These are phyloP conservation scores for Octomys mimax DNA, from an alignment of 2,797 vertebrate genomes.

Conservation along the genomic window DNA sequence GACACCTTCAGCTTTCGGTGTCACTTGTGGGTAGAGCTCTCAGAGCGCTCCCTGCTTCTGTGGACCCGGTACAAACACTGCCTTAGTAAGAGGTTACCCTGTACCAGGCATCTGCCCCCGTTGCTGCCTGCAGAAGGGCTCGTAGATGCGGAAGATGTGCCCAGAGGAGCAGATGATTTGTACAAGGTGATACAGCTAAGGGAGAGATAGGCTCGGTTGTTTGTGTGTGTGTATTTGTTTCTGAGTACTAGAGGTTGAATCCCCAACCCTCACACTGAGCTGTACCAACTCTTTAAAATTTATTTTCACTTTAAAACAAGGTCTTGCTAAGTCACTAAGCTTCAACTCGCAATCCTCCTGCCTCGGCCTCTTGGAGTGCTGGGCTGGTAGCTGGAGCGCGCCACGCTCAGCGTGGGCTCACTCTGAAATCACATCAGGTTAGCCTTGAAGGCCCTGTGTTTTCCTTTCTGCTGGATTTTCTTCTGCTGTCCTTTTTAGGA, in stretches of 20 bases:
- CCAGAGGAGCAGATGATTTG: not conserved
- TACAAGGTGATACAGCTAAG: not conserved
- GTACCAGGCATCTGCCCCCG: too few species aligned
- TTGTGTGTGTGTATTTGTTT: not conserved
- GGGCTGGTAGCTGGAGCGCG: not conserved
- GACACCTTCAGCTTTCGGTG: not conserved
- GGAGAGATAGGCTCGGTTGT: not conserved
- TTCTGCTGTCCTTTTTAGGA: not conserved
- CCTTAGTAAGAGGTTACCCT: not conserved
- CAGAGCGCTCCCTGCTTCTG: not conserved
- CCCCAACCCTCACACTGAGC: not conserved
- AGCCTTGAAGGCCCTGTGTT: not conserved
- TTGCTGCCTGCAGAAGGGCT: not conserved
- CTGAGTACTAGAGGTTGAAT: not conserved
- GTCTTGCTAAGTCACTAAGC: not conserved
- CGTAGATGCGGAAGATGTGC: too few species aligned
- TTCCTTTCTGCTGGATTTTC: not conserved
- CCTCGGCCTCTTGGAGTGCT: not conserved
- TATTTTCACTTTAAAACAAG: not conserved
- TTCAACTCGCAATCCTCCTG: not conserved
- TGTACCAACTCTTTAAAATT: not conserved
- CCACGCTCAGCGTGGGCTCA: not conserved
- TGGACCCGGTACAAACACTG: too few species aligned
- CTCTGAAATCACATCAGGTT: not conserved
- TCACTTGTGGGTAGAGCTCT: not conserved